Conservation (phyloP, 2,888 invertebrate genomes). For the Nebria brevicollis region DNA sequence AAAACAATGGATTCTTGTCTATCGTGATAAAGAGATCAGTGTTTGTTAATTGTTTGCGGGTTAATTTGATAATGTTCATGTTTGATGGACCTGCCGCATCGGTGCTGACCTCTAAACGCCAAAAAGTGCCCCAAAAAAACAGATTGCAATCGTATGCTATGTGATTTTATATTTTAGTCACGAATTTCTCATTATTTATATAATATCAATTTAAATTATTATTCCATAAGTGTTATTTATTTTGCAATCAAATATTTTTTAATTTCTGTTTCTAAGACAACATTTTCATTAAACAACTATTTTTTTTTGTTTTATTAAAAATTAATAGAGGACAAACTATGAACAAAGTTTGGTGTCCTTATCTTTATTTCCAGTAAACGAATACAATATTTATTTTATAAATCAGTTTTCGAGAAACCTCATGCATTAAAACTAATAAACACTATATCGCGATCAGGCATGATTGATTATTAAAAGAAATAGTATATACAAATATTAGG, state of each 20-base stretch:
- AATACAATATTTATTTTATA: neutral
- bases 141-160: neutral
- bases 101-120: neutral
- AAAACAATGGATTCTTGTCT: neutral
- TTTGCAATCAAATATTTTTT: neutral
- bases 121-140: neutral
- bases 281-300: no score
- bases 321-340: no score
- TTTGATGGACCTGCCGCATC: neutral
- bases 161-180: neutral
- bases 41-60: conserved; percentile 1
- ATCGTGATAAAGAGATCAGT: neutral
- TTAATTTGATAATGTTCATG: neutral
- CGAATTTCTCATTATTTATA: neutral
- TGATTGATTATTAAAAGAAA: neutral
- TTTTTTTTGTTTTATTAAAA: no score
- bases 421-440: neutral
- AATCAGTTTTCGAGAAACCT: neutral
- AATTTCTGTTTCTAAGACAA: neutral
- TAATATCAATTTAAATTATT: neutral
- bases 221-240: neutral
- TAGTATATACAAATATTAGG: neutral
- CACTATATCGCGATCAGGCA: neutral
- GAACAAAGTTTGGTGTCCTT: no score
- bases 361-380: neutral